Percentiles rank a stretch among this genome's conserved stretches.
These are phyloP conservation scores for Andrena bucephala DNA, from an alignment of 2,888 invertebrate species.

Conservation along the genomic window DNA sequence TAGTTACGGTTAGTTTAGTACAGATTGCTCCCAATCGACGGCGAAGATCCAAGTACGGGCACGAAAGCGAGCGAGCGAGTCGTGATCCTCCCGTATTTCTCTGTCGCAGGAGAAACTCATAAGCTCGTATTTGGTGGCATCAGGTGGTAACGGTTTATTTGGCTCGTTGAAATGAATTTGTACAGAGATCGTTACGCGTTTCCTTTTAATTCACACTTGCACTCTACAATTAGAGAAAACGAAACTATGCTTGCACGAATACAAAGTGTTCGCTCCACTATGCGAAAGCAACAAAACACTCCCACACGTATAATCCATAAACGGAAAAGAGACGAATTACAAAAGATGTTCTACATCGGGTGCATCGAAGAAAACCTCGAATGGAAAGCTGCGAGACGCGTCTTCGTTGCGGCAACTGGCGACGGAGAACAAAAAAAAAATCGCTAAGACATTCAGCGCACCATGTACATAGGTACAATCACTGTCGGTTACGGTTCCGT, in stretches of 20 bases:
- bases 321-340: constrained; percentile 24
- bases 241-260: constrained; percentile 22
- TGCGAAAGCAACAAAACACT: constrained; percentile 53
- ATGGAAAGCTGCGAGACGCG: background rate
- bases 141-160: background rate
- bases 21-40: background rate
- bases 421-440: background rate
- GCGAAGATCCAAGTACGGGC: constrained; percentile 10
- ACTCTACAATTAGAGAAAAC: constrained; percentile 16
- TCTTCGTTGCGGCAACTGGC: background rate
- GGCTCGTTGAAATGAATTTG: background rate
- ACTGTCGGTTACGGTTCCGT: background rate
- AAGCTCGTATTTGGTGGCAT: background rate
- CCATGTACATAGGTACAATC: too few relatives aligned
- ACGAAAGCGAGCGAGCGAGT: constrained; percentile 14
- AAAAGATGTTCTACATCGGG: background rate
- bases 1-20: constrained; percentile 65
- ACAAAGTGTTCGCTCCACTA: constrained; percentile 36
- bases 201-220: constrained; percentile 21
- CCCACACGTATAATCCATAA: constrained; percentile 38
- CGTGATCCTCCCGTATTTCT: constrained; percentile 8
- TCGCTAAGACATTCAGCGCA: background rate
- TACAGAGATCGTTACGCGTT: constrained; percentile 14
- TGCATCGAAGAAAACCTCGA: background rate
- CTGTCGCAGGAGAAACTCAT: background rate